Evolutionary conservation across 2,113 vertebrate genomes (phyloP).

Genomic region (Bubo scandiacus): DNA sequence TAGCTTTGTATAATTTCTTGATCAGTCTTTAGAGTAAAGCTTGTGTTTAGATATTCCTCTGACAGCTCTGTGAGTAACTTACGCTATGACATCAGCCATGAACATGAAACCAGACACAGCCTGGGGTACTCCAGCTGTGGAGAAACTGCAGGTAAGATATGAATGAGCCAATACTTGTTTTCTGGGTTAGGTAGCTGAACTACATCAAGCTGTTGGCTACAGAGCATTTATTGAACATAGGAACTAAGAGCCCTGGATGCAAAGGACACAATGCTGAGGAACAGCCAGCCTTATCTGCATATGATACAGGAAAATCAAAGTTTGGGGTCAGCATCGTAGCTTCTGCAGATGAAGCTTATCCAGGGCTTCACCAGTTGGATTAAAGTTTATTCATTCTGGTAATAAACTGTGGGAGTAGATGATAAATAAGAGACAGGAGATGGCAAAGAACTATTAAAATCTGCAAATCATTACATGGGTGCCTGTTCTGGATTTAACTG

Average conservation of each 20-base stretch:
- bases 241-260: neutral
- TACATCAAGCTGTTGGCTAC: neutral
- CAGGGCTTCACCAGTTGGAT: neutral
- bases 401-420: neutral
- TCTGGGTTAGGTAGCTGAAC: neutral
- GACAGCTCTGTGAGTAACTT: neutral
- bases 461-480: neutral
- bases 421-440: neutral
- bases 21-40: neutral
- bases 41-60: neutral
- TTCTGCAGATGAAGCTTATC: neutral
- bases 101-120: neutral
- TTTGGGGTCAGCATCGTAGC: neutral
- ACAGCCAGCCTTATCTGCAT: neutral
- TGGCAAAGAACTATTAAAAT: neutral
- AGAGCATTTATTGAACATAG: neutral
- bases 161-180: neutral
- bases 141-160: neutral
- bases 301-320: neutral
- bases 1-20: neutral
- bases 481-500: constrained; percentile 16
- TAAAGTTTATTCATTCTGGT: neutral
- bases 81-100: neutral
- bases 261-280: neutral
- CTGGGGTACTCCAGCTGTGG: neutral